Evolutionary conservation across 2,888 invertebrate genomes (phyloP), one percentile per base, ranked within the genome.

Genomic region (Malacosoma neustria): DNA sequence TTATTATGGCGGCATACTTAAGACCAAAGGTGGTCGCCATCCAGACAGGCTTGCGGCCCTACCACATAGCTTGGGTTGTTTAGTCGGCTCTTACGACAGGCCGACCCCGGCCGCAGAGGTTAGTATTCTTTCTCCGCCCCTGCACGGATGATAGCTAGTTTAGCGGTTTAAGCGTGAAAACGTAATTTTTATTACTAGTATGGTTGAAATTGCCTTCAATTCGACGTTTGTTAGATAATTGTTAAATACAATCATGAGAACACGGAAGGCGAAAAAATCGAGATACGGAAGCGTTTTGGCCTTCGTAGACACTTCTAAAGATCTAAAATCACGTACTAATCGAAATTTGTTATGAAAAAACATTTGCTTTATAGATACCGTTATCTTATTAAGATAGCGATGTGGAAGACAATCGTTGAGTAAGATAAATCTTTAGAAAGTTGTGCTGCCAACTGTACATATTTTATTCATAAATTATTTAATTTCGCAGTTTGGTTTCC

Each of bases 321-420:
- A 40, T 53, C 41, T 48, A 59, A 61, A 55, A 58, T 58, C 69
- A 69, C 67, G 67, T 68, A 52, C 35, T 40, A 45, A 38, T 41
- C 36, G 43, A 39, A 29, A 33, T 51, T 40, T 58, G 54, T 56
- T 61, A 50, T 56, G 41, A 48, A 53, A 51, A 54, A 31, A 42
- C 36, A 39, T 15, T 22, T 22, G 5, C 22, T 22, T 22, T 22
- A 22, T 22, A 1, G 22, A 22, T 22, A 6, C 22, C 22, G 22
- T 22, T 22, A 22, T 22, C 22, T 22, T 22, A 9, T 22, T 22
- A 22, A 22, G 22, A 22, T 22, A 22, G 5, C 22, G 22, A 2
- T 2, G n/a, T 22, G 2, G 2, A 4, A 22, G 22, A 22, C 9
- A 22, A 22, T 7, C 22, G 22, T 2, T 2, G 22, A 22, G 22